phyloP scores from a whole-genome alignment of 2,797 vertebrate genomes.

The Melanotaenia trifasciata region DNA sequence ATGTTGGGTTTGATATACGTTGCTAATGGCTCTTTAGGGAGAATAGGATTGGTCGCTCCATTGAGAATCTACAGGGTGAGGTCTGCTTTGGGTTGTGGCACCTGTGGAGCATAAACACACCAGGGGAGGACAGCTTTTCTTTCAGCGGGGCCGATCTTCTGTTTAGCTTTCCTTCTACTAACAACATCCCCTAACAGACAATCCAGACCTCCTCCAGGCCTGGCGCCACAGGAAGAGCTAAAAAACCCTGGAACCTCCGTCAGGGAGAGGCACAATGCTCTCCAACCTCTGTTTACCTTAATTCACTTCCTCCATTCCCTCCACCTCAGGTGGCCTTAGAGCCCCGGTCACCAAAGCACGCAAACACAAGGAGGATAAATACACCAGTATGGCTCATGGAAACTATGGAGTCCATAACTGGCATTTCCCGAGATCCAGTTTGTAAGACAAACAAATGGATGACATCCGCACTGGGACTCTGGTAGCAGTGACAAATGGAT shows the following conservation, averaged over 20 bases:
- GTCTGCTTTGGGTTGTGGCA: conserved; percentile 61
- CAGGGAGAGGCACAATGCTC: conserved; percentile 73
- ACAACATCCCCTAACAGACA: conserved; percentile 80
- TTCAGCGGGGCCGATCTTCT: conserved; percentile 65
- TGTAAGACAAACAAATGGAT: conserved; percentile 60
- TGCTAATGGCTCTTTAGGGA: conserved; percentile 39
- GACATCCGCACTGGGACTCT: conserved; percentile 47
- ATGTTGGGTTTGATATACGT: conserved; percentile 31
- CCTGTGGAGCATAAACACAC: conserved; percentile 78
- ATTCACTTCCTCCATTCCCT: conserved; percentile 69
- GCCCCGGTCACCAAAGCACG: conserved; percentile 52
- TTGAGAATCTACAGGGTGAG: conserved; percentile 47
- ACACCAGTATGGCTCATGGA: conserved; percentile 39
- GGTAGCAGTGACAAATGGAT: conserved; percentile 57
- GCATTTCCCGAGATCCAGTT: conserved; percentile 49
- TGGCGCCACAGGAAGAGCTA: conserved; percentile 72
- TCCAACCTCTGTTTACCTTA: conserved; percentile 74
- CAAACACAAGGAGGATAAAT: conserved; percentile 57
- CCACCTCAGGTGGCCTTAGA: conserved; percentile 63
- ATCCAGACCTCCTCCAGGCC: conserved; percentile 68
- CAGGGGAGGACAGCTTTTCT: conserved; percentile 68
- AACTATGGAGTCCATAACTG: conserved; percentile 45
- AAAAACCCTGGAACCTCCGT: conserved; percentile 65
- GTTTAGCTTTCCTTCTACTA: conserved; percentile 75
- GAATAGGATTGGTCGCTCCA: conserved; percentile 27